These are phyloP conservation scores for Ctenosaura bakeri DNA, from an alignment of 2,797 vertebrate genomes.

Conservation along the genomic window DNA sequence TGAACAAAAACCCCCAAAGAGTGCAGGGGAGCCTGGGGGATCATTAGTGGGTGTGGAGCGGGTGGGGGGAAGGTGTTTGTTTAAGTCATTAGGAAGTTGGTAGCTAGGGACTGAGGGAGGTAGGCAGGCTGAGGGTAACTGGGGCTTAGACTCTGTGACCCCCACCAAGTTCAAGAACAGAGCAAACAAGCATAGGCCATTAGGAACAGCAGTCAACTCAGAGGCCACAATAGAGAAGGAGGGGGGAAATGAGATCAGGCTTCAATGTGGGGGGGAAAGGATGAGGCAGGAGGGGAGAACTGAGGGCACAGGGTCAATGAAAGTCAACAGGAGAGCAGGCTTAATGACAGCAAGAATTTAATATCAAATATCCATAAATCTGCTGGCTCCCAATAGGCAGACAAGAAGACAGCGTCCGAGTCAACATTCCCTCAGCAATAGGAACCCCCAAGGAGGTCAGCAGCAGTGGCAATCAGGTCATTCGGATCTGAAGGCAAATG, in stretches of 20 bases:
- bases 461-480: constrained; percentile 72
- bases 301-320: constrained; percentile 90
- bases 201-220: constrained; percentile 83
- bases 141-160: constrained; percentile 84
- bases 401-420: constrained; percentile 89
- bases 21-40: constrained; percentile 85
- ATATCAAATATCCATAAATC: constrained; percentile 99
- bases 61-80: constrained; percentile 88
- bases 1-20: constrained; percentile 89
- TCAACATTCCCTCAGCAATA: constrained; percentile 91
- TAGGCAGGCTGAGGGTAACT: constrained; percentile 84
- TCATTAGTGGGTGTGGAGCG: constrained; percentile 79
- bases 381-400: constrained; percentile 88
- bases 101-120: constrained; percentile 83
- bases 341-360: constrained; percentile 95
- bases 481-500: constrained; percentile 92
- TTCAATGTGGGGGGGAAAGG: constrained; percentile 96
- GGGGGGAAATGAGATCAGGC: constrained; percentile 80
- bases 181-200: constrained; percentile 94
- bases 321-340: constrained; percentile 98
- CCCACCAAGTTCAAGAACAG: constrained; percentile 99
- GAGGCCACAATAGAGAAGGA: constrained; percentile 74
- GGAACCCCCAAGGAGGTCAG: constrained; percentile 55
- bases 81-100: constrained; percentile 97
- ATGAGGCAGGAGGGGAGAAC: constrained; percentile 86